Evolutionary conservation across 2,113 vertebrate genomes (phyloP), one percentile per base, ranked within the genome.

Genomic region (Gnathochromis pfefferi): DNA sequence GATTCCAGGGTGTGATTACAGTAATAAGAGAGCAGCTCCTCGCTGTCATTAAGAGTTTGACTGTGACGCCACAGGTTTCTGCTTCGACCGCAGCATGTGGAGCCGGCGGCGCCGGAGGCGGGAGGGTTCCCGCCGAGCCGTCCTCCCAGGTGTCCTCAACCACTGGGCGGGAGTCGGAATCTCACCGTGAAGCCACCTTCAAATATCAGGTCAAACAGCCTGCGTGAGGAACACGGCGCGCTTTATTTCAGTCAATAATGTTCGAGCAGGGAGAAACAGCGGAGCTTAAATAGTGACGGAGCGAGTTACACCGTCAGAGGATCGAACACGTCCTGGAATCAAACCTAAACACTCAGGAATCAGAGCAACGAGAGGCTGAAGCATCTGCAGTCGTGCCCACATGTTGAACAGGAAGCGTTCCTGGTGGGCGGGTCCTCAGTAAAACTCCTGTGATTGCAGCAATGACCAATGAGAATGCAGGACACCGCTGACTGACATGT

Each of bases 1-100:
- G 75, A 92, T 81, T 89, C 83, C 85, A 86, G 53, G 2, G 49
- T 53, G 55, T 88, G 88, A 91, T 91, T 85, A 94, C 90, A 92
- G 91, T 93, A 86, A 94, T 92, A 45, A 92, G 45, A 88, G 82
- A 85, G 86, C 40, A 33, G 85, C 81, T 45, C 35, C 85, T 68
- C 54, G 51, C 89, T 89, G 93, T 89, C 83, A 85, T 91, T 90
- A 92, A 9, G 38, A 31, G 58, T 28, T 3, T 6, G 3, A 6
- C 73, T 5, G 70, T 78, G 92, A 89, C 35, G 83, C 28, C 78
- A 83, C 57, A 11, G 4, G 45, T 14, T 17, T 7, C 23, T 23
- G 12, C 40, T 26, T 1, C 13, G 40, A 45, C 68, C 38, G 13
- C 40, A 23, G 19, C 28, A 7, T 47, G 10, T 38, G 19, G 60